Percentiles rank a stretch among this genome's conserved stretches.
Conservation (phyloP, 2,797 vertebrate species). For the Acanthurus leucopareius region DNA sequence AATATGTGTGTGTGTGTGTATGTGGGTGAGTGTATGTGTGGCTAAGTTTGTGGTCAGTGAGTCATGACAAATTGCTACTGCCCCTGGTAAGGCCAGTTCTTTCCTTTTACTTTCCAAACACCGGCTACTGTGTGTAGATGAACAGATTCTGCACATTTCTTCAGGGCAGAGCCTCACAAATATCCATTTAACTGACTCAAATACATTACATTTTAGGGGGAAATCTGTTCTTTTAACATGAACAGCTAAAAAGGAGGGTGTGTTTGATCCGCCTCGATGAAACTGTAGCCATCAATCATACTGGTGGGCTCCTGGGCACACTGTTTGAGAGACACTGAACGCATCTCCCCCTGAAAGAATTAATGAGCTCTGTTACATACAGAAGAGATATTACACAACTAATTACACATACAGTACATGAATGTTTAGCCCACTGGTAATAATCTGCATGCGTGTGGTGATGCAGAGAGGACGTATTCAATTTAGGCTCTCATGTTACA, state of each 20-base stretch:
- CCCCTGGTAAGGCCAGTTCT: neutral
- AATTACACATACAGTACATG: conserved; percentile 26
- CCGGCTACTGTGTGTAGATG: neutral
- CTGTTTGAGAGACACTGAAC: conserved; percentile 26
- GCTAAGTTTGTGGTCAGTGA: conserved; percentile 28
- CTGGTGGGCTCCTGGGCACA: neutral
- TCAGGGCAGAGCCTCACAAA: neutral
- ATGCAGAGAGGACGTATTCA: conserved; percentile 6
- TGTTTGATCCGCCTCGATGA: conserved; percentile 3
- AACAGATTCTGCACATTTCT: neutral
- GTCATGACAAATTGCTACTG: conserved; percentile 40
- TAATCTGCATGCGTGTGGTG: conserved; percentile 17
- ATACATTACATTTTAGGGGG: neutral
- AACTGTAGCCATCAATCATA: conserved; percentile 6
- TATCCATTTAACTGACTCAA: neutral
- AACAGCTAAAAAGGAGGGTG: neutral
- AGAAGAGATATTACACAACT: conserved; percentile 23
- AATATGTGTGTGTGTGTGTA: conserved; percentile 7
- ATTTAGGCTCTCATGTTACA: conserved; percentile 3
- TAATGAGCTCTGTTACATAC: conserved; percentile 19
- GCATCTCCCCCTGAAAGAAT: neutral
- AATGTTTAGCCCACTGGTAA: neutral
- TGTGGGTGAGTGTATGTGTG: too few species aligned
- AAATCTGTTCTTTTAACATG: neutral
- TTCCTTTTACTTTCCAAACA: neutral